These are phyloP conservation scores for Eilema griseolum DNA, from an alignment of 2,888 invertebrate genomes.

Conservation along the genomic window DNA sequence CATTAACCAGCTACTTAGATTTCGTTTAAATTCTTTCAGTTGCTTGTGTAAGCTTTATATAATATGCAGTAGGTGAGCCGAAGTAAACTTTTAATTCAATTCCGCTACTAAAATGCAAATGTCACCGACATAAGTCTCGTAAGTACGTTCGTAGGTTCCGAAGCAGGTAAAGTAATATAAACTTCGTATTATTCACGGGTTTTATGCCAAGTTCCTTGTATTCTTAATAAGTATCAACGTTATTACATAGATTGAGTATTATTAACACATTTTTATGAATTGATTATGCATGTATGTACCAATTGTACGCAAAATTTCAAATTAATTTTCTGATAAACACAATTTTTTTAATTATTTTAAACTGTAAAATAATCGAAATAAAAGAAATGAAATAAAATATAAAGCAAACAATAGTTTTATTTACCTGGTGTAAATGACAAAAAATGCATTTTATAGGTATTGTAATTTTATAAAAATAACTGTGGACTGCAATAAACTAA, in stretches of 20 bases:
- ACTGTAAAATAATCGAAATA: too few species aligned
- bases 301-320: too few species aligned
- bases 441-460: too few species aligned
- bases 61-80: not conserved
- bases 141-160: conserved; percentile 2
- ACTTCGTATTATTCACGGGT: conserved; percentile 2
- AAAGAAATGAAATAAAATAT: too few species aligned
- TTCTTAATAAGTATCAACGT: not conserved
- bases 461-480: too few species aligned
- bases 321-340: too few species aligned
- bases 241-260: not conserved
- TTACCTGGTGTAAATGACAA: too few species aligned
- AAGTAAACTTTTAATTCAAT: conserved; percentile 20
- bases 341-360: too few species aligned
- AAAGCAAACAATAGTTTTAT: too few species aligned
- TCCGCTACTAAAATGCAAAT: not conserved
- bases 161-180: conserved; percentile 4
- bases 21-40: not conserved
- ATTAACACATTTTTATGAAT: too few species aligned
- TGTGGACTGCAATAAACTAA: too few species aligned
- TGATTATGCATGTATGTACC: too few species aligned
- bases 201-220: not conserved
- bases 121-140: conserved; percentile 1
- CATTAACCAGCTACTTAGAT: not conserved
- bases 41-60: not conserved